Evolutionary conservation across 2,113 vertebrate genomes (phyloP).

Genomic region (Choloepus hoffmanni): DNA sequence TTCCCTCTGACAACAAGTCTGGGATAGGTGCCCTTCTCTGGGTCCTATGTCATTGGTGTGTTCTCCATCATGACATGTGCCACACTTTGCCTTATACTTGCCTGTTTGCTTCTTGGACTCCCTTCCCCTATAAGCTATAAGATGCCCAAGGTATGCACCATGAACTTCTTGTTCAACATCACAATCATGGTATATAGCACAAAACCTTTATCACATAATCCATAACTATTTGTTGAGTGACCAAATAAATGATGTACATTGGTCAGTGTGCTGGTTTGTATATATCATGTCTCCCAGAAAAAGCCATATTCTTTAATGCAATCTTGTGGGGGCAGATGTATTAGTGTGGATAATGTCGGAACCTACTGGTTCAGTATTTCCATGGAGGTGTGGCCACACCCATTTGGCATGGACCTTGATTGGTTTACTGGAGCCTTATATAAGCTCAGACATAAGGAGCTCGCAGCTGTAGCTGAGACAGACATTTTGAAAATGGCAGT

Average conservation of each 20-base stretch:
- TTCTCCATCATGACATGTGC: neutral
- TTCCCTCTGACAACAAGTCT: neutral
- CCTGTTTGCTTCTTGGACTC: neutral
- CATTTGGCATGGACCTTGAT: too few relatives aligned
- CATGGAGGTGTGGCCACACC: too few relatives aligned
- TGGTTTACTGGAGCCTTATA: too few relatives aligned
- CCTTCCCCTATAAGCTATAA: neutral
- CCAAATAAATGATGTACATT: neutral
- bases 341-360: too few relatives aligned
- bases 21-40: neutral
- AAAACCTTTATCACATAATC: neutral
- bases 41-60: neutral
- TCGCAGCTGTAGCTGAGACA: too few relatives aligned
- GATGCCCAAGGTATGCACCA: neutral
- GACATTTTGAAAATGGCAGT: too few relatives aligned
- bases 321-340: too few relatives aligned
- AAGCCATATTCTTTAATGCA: too few relatives aligned
- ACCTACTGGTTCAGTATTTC: too few relatives aligned
- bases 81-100: neutral
- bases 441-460: too few relatives aligned
- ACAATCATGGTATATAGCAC: fast-evolving
- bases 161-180: neutral
- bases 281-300: too few relatives aligned
- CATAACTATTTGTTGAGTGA: neutral
- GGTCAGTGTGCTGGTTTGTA: neutral